Conservation (phyloP, 2,113 vertebrate genomes). For the Kryptolebias marmoratus region DNA sequence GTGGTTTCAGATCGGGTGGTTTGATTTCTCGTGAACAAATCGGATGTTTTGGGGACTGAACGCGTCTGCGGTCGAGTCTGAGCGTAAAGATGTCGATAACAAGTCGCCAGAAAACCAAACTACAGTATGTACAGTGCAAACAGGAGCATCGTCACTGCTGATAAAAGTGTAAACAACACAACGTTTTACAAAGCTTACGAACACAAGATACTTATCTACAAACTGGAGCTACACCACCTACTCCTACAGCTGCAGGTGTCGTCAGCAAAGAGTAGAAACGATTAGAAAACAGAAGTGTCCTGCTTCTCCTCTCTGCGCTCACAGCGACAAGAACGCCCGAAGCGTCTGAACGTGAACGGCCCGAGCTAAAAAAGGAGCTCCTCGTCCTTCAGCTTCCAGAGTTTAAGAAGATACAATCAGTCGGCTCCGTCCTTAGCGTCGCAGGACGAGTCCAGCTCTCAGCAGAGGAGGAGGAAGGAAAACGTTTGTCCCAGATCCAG, state of each 20-base stretch:
- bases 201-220: slow-evolving; percentile 64
- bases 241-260: slow-evolving; percentile 31
- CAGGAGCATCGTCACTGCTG: slow-evolving; percentile 44
- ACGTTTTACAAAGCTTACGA: slow-evolving; percentile 69
- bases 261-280: slow-evolving; percentile 62
- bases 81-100: slow-evolving; percentile 7
- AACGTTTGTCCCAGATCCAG: slow-evolving; percentile 11
- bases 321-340: slow-evolving; percentile 10
- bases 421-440: slow-evolving; percentile 25
- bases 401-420: slow-evolving; percentile 53
- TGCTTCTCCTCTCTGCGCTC: background rate
- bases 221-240: slow-evolving; percentile 38
- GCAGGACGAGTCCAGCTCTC: slow-evolving; percentile 1
- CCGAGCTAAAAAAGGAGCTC: background rate
- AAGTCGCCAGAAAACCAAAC: slow-evolving; percentile 39
- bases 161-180: slow-evolving; percentile 57
- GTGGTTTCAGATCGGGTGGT: slow-evolving; percentile 57
- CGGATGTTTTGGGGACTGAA: slow-evolving; percentile 4
- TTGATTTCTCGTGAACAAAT: background rate
- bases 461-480: slow-evolving; percentile 11
- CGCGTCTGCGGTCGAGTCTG: slow-evolving; percentile 3
- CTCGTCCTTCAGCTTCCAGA: background rate
- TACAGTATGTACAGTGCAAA: slow-evolving; percentile 68
- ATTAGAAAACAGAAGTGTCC: slow-evolving; percentile 38
- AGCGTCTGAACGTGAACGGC: slow-evolving; percentile 5